These are phyloP conservation scores for Ectropis grisescens DNA, from an alignment of 1,140 invertebrate genomes.

Conservation along the genomic window DNA sequence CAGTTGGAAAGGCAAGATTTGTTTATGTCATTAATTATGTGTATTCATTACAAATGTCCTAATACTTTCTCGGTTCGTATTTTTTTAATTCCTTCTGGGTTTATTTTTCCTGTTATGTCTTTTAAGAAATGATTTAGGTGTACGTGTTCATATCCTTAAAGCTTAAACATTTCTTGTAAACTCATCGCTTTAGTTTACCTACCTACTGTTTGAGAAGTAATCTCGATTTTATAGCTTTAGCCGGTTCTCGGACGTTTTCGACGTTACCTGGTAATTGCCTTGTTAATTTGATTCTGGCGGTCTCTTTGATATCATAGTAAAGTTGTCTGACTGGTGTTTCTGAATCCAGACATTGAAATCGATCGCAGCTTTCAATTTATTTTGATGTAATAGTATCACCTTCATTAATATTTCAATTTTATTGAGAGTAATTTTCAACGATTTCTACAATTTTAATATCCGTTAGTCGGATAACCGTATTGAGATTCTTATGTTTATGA, in stretches of 20 bases:
- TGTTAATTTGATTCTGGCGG: slow-evolving; percentile 58
- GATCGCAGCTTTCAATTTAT: slow-evolving; percentile 39
- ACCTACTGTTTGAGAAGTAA: slow-evolving; percentile 16
- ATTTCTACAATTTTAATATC: slow-evolving; percentile 11
- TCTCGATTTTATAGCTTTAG: slow-evolving; percentile 38
- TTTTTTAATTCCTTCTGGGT: too few relatives aligned
- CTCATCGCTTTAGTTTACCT: too few relatives aligned
- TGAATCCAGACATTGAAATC: slow-evolving; percentile 34
- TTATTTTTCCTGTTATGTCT: too few relatives aligned
- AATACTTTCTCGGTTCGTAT: too few relatives aligned
- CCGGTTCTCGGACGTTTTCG: slow-evolving; percentile 33
- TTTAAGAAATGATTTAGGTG: too few relatives aligned
- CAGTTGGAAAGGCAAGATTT: slow-evolving; percentile 40
- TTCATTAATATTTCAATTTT: slow-evolving; percentile 53
- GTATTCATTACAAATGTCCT: slow-evolving; percentile 30
- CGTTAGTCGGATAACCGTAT: slow-evolving; percentile 1
- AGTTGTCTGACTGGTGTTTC: slow-evolving; percentile 43
- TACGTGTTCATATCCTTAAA: too few relatives aligned
- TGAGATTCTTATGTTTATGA: too few relatives aligned
- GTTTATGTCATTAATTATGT: slow-evolving; percentile 60
- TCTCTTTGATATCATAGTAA: slow-evolving; percentile 40
- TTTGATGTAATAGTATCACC: slow-evolving; percentile 39
- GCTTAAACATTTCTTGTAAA: too few relatives aligned
- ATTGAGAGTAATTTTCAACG: slow-evolving; percentile 31
- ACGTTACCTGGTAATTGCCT: slow-evolving; percentile 55